These are phyloP conservation scores for Glomeris maerens DNA, from an alignment of 1,140 invertebrate species.

Conservation along the genomic window DNA sequence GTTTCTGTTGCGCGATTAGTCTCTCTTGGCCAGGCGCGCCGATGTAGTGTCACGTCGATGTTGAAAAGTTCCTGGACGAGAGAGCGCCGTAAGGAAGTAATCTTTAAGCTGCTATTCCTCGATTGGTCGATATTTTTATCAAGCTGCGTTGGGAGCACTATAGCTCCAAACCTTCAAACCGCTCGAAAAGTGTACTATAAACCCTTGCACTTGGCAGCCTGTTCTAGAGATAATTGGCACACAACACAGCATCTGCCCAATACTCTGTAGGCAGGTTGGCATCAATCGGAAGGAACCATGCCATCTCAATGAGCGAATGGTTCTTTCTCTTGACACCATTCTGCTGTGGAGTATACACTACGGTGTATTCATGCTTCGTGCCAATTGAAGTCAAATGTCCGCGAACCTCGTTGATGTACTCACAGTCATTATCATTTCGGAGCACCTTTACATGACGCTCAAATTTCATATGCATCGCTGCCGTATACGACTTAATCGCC, in stretches of 20 bases:
- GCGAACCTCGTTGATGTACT: slow-evolving; percentile 13
- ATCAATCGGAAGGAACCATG: slow-evolving; percentile 27
- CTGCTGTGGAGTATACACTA: slow-evolving; percentile 26
- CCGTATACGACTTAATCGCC: not conserved
- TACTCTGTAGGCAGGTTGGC: slow-evolving; percentile 25
- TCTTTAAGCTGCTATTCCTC: too few species aligned
- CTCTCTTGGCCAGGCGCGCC: too few species aligned
- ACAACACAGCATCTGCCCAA: slow-evolving; percentile 35
- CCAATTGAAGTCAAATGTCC: slow-evolving; percentile 8
- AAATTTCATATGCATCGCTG: not conserved
- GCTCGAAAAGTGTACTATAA: slow-evolving; percentile 22
- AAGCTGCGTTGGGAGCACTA: too few species aligned
- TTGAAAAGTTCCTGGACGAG: too few species aligned
- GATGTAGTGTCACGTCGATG: too few species aligned
- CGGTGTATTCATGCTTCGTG: slow-evolving; percentile 19
- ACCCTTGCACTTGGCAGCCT: slow-evolving; percentile 12
- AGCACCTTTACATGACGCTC: too few species aligned
- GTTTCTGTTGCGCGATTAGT: too few species aligned
- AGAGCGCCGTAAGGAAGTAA: too few species aligned
- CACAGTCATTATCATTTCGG: slow-evolving; percentile 12
- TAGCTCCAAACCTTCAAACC: slow-evolving; percentile 23
- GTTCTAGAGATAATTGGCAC: slow-evolving; percentile 31
- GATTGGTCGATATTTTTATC: too few species aligned
- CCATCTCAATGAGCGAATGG: slow-evolving; percentile 22
- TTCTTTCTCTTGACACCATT: slow-evolving; percentile 31